Base-by-base conservation (phyloP, 2,888 invertebrate genomes). In the Drosophila austrosaltans region DNA sequence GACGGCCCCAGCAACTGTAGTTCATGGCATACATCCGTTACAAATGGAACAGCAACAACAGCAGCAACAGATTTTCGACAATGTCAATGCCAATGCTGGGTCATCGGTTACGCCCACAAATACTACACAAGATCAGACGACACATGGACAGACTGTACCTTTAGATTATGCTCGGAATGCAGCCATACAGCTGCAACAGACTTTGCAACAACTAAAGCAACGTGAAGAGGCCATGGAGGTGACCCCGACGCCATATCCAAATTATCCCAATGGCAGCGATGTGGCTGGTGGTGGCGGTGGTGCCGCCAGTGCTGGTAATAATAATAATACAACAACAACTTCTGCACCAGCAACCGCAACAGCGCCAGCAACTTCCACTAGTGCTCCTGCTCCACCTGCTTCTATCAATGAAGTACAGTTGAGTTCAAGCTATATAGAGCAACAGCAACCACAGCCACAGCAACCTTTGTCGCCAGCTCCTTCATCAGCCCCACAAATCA, bases 61-160 rank as follows among this genome's bases (percentile, higher is more conserved):
- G 66, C 94, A 94, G 85, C 93, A 94, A 73, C 93, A 94, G 67
- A 92, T 93, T 66, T 91, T 93, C 32, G 94, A 94, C 71, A 93
- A 83, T 68, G 87, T 82, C n/a, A 91, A 90, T 76, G 86, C 82
- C 28, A 89, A 89, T 75, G 78, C 82, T 56, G 75, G 71, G 10
- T 67, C 71, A 8, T 75, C 71, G 25, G 48, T 48, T 7, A 57
- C 72, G 20, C 53, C 53, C 57, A 78, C 81, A 53, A 79, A 81
- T 16, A 83, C 74, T 62, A 66, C 81, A 7, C 63, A 73, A 16
- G 56, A 72, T 16, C 70, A 86, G 62, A 78, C 82, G 32, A 74
- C 76, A 92, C 94, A 87, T 93, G 93, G 91, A 22, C 89, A 79
- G 92, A 93, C 70, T 93, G 93, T 89, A 71, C 87, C 87, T 28